Evolutionary conservation across 2,113 vertebrate species (phyloP).

Genomic region (Hypanus sabinus): DNA sequence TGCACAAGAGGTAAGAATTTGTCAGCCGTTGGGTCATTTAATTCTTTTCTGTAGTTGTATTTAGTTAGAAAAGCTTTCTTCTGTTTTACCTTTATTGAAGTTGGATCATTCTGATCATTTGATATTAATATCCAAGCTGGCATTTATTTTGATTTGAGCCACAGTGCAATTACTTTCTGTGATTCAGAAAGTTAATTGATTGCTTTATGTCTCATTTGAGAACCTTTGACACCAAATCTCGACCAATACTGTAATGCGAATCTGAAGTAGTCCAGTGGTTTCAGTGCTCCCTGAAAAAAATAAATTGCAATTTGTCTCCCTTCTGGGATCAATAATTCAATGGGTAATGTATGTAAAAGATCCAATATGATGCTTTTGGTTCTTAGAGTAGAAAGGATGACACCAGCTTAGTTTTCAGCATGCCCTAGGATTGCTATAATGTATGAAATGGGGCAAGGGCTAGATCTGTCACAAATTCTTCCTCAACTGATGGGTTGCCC

Average conservation of each 20-base stretch:
- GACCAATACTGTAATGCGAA: neutral
- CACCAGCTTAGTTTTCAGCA: too few species aligned
- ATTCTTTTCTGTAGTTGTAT: neutral
- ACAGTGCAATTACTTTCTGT: neutral
- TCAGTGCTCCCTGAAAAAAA: neutral
- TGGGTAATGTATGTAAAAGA: neutral
- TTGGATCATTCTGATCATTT: neutral
- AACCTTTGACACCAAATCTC: neutral
- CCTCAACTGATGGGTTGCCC: too few species aligned
- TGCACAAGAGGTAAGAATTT: constrained; percentile 60
- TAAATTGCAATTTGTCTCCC: neutral
- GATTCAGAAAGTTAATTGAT: neutral
- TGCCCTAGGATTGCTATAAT: neutral
- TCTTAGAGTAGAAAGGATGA: too few species aligned
- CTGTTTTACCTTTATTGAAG: neutral
- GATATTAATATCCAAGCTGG: neutral
- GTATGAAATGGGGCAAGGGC: too few species aligned
- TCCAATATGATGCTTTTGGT: neutral
- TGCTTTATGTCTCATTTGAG: neutral
- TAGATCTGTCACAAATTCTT: too few species aligned
- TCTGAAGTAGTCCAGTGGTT: neutral
- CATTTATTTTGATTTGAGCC: neutral
- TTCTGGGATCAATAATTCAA: neutral
- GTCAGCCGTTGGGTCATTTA: neutral
- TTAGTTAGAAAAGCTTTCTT: neutral